Conservation (phyloP, 2,888 invertebrate genomes). For the Lasioglossum figueresi region DNA sequence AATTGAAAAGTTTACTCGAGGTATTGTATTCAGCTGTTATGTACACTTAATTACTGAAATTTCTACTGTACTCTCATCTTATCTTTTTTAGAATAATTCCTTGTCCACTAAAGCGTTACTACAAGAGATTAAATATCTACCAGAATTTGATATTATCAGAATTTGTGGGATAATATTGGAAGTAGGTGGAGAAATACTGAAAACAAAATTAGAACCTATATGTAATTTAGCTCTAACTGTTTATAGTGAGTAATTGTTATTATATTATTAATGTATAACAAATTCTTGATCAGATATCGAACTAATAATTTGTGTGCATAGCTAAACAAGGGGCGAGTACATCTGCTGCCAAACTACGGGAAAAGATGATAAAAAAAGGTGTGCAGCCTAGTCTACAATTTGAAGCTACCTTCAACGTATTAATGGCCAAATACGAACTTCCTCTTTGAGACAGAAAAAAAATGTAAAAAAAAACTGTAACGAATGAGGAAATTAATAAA, state of each 20-base stretch:
- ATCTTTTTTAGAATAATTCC: conserved; percentile 35
- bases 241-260: conserved; percentile 61
- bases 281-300: not conserved
- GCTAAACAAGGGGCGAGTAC: conserved; percentile 76
- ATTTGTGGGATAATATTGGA: conserved; percentile 54
- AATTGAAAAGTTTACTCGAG: conserved; percentile 55
- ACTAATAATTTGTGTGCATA: conserved; percentile 54
- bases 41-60: conserved; percentile 4
- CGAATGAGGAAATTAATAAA: conserved; percentile 63
- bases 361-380: conserved; percentile 80
- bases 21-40: conserved; percentile 45
- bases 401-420: conserved; percentile 55
- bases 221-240: conserved; percentile 51
- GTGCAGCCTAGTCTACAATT: conserved; percentile 80
- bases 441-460: conserved; percentile 72
- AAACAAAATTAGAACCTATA: conserved; percentile 26
- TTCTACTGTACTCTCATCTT: not conserved
- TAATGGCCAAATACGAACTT: conserved; percentile 81
- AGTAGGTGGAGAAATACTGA: conserved; percentile 3
- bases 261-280: not conserved
- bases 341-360: conserved; percentile 79
- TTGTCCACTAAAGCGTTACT: conserved; percentile 5
- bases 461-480: not conserved
- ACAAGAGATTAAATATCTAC: not conserved
- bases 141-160: conserved; percentile 10